Base-by-base conservation (phyloP, 2,113 vertebrate species). In the Helogale parvula region DNA sequence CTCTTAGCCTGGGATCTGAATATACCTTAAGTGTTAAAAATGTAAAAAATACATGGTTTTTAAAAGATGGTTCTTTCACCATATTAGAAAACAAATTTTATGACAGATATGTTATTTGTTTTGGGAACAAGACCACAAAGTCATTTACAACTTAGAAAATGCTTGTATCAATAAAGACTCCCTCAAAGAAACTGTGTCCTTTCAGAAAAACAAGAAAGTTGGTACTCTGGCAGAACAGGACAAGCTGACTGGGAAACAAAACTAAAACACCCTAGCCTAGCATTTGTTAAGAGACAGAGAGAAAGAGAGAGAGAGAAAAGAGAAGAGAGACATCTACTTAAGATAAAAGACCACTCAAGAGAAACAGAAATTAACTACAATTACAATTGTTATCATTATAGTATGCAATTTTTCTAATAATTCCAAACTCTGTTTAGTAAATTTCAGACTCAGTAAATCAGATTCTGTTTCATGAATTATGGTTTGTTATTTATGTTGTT, bases 1-100 rank as follows among this genome's bases (percentile, higher is more conserved):
- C 65, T 83, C 71, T 94, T 47, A 81, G 13, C 45, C 71, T 82
- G 38, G 50, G 9, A 14, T 21, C 84, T 54, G 16, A 82, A 83
- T 71, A 95, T 9, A 92, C 8, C 79, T 68, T 88, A 83, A 74
- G 23, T 71, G 95, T 94, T 88, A 66, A 91, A 91, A 93, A 74
- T 72, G 14, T 27, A 88, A 85, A 93, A 65, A 77, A 47, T 14
- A 23, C 8, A 27, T 4, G 45, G 72, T 63, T 65, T 27, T 86
- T 65, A 80, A 87, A 92, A 90, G 65, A 50, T 0, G 79, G 5
- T 80, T 83, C 31, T 90, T 80, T 35, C 5, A 35, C 21, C 15
- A 50, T 45, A 60, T 94, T 29, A 76, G 31, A 87, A 81, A 91
- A 85, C 7, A 84, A 74, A 65, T 12, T 95, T 82, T 66, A 77